Evolutionary conservation across 2,888 invertebrate genomes (phyloP).

Genomic region (Nomada fucata): DNA sequence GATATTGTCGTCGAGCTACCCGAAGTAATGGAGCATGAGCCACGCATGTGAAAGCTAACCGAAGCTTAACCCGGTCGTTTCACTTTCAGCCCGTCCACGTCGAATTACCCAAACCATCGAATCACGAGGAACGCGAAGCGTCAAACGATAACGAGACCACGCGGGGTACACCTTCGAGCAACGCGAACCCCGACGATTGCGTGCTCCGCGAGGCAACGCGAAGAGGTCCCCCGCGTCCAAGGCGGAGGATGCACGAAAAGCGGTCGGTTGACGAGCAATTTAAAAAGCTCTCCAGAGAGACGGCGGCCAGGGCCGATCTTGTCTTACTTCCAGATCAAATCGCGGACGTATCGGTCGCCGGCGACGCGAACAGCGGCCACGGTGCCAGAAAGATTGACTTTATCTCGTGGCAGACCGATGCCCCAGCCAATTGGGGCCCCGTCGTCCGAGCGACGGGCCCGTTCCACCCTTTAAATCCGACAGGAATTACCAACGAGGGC

Average conservation of each 20-base stretch:
- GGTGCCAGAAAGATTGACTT: constrained; percentile 73
- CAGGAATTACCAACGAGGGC: constrained; percentile 72
- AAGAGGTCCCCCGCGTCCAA: neutral
- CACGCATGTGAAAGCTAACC: neutral
- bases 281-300: constrained; percentile 24
- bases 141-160: neutral
- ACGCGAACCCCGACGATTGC: constrained; percentile 2
- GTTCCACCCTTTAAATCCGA: constrained; percentile 67
- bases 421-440: constrained; percentile 44
- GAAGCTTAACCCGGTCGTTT: neutral
- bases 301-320: constrained; percentile 21
- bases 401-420: constrained; percentile 65
- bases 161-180: neutral
- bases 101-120: neutral
- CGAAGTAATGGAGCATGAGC: too few species aligned
- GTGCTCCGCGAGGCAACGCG: constrained; percentile 4
- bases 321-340: constrained; percentile 65
- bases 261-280: constrained; percentile 11
- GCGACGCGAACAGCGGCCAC: constrained; percentile 29
- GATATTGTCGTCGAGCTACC: too few species aligned
- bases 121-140: neutral
- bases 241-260: neutral
- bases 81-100: neutral
- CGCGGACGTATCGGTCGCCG: constrained; percentile 57
- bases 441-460: constrained; percentile 48